These are phyloP conservation scores for Ecliptopera silaceata DNA, from an alignment of 2,888 invertebrate species.

Conservation along the genomic window DNA sequence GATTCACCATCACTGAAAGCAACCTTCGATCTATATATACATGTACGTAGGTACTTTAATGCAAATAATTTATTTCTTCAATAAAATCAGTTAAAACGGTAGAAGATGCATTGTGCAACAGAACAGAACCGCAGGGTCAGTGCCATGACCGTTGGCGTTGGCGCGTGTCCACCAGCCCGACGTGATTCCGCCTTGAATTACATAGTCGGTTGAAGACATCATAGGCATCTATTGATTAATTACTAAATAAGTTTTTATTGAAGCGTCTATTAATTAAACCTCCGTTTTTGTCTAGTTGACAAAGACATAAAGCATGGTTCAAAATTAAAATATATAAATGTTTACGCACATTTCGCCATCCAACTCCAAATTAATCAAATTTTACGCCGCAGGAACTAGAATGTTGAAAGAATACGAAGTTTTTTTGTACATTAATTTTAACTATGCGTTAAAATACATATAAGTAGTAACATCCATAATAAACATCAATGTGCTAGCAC, in stretches of 20 bases:
- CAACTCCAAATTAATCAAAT: too few species aligned
- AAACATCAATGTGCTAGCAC: too few species aligned
- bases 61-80: neutral
- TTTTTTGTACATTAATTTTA: too few species aligned
- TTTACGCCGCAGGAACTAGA: too few species aligned
- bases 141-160: constrained; percentile 61
- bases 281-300: too few species aligned
- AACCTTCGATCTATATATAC: neutral
- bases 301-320: too few species aligned
- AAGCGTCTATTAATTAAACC: neutral
- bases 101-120: constrained; percentile 52
- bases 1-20: too few species aligned
- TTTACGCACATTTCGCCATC: too few species aligned
- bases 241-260: neutral
- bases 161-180: constrained; percentile 50
- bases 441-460: too few species aligned
- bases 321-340: too few species aligned
- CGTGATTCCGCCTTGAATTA: constrained; percentile 10
- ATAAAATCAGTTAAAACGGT: constrained; percentile 1
- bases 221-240: neutral
- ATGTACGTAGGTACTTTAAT: neutral
- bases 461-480: too few species aligned
- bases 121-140: constrained; percentile 72
- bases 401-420: too few species aligned
- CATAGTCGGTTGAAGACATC: neutral